Evolutionary conservation across 2,797 vertebrate species (phyloP).

Genomic region (Lophura swinhoii): DNA sequence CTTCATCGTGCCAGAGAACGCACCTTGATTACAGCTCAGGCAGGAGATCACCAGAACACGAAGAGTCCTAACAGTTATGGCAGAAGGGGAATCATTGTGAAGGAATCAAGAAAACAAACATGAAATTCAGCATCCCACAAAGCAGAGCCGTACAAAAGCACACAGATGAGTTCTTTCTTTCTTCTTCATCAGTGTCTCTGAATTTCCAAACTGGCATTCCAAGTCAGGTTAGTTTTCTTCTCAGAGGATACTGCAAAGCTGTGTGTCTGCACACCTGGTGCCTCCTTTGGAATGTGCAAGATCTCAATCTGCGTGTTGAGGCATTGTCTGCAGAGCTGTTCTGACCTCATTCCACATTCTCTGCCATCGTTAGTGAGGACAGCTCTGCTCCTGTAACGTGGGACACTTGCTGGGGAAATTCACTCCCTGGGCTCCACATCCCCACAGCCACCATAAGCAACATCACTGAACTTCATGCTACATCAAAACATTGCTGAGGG

Average conservation of each 20-base stretch:
- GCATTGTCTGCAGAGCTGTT: conserved; percentile 12
- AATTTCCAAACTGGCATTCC: background rate
- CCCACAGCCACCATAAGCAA: background rate
- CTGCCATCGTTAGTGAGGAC: background rate
- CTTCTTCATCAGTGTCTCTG: background rate
- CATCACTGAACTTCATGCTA: background rate
- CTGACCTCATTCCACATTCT: conserved; percentile 39
- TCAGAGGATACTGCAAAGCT: conserved; percentile 3
- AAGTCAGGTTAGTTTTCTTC: background rate
- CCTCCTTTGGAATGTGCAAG: conserved; percentile 33
- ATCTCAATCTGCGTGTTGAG: background rate
- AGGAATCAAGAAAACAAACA: background rate
- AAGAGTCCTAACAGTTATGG: background rate
- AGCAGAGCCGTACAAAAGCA: background rate
- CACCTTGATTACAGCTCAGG: background rate
- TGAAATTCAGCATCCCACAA: background rate
- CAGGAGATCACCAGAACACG: background rate
- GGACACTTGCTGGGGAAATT: background rate
- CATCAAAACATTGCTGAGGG: background rate
- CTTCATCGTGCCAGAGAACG: background rate
- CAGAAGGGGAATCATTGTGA: background rate
- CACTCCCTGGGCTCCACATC: background rate
- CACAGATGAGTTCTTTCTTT: background rate
- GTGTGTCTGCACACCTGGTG: conserved; percentile 40
- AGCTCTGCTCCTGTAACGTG: background rate